phyloP scores from a whole-genome alignment of 2,888 invertebrate species.

The Athetis lepigone region DNA sequence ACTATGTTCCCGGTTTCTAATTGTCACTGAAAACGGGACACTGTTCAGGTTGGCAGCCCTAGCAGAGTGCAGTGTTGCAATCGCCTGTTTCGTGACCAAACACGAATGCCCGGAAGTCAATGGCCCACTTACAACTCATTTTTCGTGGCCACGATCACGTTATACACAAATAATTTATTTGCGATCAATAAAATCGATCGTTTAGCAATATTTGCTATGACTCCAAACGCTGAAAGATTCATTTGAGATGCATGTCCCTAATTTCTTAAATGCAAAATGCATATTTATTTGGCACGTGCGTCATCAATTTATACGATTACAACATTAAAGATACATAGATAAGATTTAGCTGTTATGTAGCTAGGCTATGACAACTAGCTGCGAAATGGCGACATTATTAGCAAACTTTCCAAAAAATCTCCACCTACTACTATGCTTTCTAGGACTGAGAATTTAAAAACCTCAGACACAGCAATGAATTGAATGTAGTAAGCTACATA shows the following conservation, averaged over 20 bases:
- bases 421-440: background rate
- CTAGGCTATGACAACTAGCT: conserved; percentile 7
- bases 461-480: background rate
- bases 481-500: background rate
- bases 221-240: conserved; percentile 9
- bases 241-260: conserved; percentile 22
- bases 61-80: conserved; percentile 72
- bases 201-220: conserved; percentile 53
- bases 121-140: conserved; percentile 78
- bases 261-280: conserved; percentile 36
- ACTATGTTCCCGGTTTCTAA: background rate
- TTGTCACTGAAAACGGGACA: background rate
- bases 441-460: background rate
- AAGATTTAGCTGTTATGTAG: conserved; percentile 9
- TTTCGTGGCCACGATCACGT: conserved; percentile 80
- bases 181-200: conserved; percentile 49
- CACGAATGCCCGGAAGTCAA: conserved; percentile 86
- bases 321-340: conserved; percentile 18
- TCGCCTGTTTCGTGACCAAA: conserved; percentile 80
- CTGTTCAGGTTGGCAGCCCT: conserved; percentile 45
- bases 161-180: conserved; percentile 65
- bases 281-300: conserved; percentile 22
- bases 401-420: conserved; percentile 22
- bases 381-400: conserved; percentile 6
- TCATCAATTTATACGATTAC: conserved; percentile 25